Evolutionary conservation across 2,113 vertebrate genomes (phyloP).

Genomic region (Eonycteris spelaea): DNA sequence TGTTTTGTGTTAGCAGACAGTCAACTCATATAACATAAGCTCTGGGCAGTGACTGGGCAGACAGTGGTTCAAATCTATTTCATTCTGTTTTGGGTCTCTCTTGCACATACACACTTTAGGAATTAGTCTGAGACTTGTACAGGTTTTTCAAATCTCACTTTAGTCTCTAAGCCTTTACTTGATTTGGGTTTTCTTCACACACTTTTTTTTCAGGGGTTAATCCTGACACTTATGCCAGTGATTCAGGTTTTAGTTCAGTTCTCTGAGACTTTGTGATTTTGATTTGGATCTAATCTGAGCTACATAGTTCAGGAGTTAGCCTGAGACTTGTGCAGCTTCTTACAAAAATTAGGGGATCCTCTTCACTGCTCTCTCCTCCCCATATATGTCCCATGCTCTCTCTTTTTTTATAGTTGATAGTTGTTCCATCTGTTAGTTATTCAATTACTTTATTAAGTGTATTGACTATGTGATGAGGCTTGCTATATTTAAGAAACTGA

Average conservation of each 20-base stretch:
- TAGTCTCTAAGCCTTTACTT: neutral
- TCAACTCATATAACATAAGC: neutral
- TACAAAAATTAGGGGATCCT: neutral
- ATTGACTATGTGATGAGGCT: conserved; percentile 78
- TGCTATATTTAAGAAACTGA: neutral
- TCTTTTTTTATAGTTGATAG: conserved; percentile 82
- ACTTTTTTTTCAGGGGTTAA: neutral
- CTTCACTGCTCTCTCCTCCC: neutral
- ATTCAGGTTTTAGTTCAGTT: neutral
- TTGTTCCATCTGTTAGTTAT: conserved; percentile 80
- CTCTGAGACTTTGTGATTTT: neutral
- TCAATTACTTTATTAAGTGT: conserved; percentile 79
- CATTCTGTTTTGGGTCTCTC: neutral
- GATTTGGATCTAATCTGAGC: neutral
- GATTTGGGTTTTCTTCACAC: neutral
- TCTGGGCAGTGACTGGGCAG: neutral
- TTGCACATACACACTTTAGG: neutral
- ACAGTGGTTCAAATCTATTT: neutral
- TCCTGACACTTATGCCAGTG: neutral
- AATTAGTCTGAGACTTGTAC: neutral
- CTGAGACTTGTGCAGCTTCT: neutral
- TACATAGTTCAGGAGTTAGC: neutral
- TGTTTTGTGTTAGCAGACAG: neutral
- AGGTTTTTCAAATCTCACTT: neutral
- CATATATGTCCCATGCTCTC: neutral